Evolutionary conservation across 2,888 invertebrate genomes (phyloP).

Genomic region (Fragum sueziense): DNA sequence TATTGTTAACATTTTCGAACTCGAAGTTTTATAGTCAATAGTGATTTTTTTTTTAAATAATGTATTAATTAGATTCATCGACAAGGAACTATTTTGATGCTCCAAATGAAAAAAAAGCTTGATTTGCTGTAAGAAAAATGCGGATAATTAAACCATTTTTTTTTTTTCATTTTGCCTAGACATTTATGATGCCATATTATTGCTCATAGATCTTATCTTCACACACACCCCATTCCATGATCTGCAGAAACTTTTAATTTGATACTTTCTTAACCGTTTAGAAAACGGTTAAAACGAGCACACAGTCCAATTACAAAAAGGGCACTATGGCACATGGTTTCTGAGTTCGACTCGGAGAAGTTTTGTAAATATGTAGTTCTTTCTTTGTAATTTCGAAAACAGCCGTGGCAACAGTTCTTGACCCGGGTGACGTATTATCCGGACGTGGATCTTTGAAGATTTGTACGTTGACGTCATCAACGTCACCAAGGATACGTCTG

Average conservation of each 20-base stretch:
- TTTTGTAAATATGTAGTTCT: constrained; percentile 3
- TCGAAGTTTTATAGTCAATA: too few relatives aligned
- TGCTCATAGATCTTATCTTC: too few relatives aligned
- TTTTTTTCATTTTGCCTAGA: too few relatives aligned
- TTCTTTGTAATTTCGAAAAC: background rate
- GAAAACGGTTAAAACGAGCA: background rate
- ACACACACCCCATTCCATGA: background rate
- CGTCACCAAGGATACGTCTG: constrained; percentile 19
- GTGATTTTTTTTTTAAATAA: too few relatives aligned
- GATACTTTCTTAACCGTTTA: background rate
- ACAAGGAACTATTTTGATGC: too few relatives aligned
- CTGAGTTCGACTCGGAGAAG: background rate
- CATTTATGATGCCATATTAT: too few relatives aligned
- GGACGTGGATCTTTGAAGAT: constrained; percentile 3
- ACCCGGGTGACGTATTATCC: background rate
- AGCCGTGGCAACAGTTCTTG: constrained; percentile 7
- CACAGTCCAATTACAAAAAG: background rate
- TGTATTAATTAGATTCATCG: too few relatives aligned
- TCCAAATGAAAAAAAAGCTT: too few relatives aligned
- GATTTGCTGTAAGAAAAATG: too few relatives aligned
- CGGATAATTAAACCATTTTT: too few relatives aligned
- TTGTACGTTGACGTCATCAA: background rate
- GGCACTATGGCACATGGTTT: background rate
- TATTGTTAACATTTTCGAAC: too few relatives aligned
- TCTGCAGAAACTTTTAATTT: background rate